Evolutionary conservation across 92 coral and sea anemone genomes (phyloP), one percentile per base, ranked within the genome.

Genomic region (Parazoanthus darwini): DNA sequence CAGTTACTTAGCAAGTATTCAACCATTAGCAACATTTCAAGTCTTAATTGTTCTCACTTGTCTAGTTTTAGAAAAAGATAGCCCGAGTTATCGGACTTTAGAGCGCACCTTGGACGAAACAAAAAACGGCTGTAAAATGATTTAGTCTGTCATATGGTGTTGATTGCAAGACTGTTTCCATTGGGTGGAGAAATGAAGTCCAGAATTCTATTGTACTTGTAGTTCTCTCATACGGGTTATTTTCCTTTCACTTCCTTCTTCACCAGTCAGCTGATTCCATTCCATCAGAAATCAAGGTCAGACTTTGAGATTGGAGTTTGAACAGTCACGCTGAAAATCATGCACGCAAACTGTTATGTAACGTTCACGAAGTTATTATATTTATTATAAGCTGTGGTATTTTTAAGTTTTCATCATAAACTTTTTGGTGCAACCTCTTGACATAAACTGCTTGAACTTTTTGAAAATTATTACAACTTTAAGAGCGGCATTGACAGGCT

Each of bases 41-140:
- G 56, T 67, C 20, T 82, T 20, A 46, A 22, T 79, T 71, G 39
- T 44, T 46, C 43, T 5, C 37, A 48, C 2, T 48, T 14, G 42
- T 44, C 22, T 46, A 46, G 16, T 3, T 84, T 33, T 29, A 46
- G 14, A 84, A 70, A 83, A 25, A 83, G 76, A 67, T 66, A 71
- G 6, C 25, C 20, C 20, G 51, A 84, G 78, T 84, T 84, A 84
- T 84, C 78, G 59, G 56, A 46, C 67, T 26, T 46, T 4, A 36
- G 59, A 84, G 29, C 77, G 33, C 79, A 72, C 87, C 87, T 84
- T 84, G 77, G 25, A 46, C 87, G 65, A 70, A 84, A 70, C 36
- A 1, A 82, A 36, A 65, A 65, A 82, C 74, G 56, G 10, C 20
- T 82, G 26, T 37, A 66, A 39, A 33, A 82, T 65, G 38, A 68